A percentile compares a stretch with the other conserved stretches of the same genome.
phyloP scores from a whole-genome alignment of 1,140 invertebrate genomes.

The Hycleus phaleratus region DNA sequence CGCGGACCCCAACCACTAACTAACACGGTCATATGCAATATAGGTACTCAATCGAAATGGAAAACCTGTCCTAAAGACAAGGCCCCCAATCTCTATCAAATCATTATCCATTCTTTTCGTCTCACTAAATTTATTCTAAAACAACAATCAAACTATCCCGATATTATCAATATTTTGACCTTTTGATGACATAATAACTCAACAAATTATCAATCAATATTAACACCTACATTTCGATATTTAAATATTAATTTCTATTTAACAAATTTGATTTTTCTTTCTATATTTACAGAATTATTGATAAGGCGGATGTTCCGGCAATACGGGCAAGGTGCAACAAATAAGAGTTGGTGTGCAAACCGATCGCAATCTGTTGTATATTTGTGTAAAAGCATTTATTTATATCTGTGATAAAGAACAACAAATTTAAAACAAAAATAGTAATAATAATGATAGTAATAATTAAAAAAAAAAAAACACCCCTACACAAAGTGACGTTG shows the following conservation, averaged over 20 bases:
- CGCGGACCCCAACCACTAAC: conserved; percentile 23
- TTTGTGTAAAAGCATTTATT: conserved; percentile 52
- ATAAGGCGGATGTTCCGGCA: background rate
- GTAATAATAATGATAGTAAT: too few relatives aligned
- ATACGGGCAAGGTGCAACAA: conserved; percentile 36
- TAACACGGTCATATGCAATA: conserved; percentile 13
- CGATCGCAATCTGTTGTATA: conserved; percentile 38
- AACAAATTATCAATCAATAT: conserved; percentile 3
- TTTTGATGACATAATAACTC: conserved; percentile 19
- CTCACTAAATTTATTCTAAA: conserved; percentile 22
- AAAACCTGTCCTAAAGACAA: conserved; percentile 21
- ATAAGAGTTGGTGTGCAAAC: conserved; percentile 17
- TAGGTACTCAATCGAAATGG: conserved; percentile 26
- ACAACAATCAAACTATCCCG: background rate
- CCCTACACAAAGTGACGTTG: background rate
- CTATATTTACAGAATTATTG: conserved; percentile 7
- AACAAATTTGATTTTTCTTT: too few relatives aligned
- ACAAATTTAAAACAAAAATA: conserved; percentile 22
- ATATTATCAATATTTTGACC: conserved; percentile 4
- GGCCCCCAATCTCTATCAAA: conserved; percentile 1
- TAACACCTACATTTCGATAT: too few relatives aligned
- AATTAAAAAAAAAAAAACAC: too few relatives aligned
- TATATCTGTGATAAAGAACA: conserved; percentile 55
- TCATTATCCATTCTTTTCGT: conserved; percentile 34
- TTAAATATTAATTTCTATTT: background rate